Evolutionary conservation across 2,888 invertebrate genomes (phyloP).

Genomic region (Cataglyphis cursor): DNA sequence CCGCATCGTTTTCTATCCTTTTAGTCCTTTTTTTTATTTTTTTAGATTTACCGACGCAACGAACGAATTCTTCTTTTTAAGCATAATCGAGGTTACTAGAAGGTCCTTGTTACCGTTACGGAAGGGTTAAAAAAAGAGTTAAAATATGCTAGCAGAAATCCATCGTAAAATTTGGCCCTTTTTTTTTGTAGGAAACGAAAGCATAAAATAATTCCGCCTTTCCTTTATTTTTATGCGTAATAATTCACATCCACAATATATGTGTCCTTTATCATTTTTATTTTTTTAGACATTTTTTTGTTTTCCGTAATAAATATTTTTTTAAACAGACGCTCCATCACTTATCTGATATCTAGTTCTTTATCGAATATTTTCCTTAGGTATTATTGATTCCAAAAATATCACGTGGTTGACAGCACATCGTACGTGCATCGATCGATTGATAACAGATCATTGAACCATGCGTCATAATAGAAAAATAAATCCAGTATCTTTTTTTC

Average conservation of each 20-base stretch:
- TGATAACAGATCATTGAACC: slow-evolving; percentile 24
- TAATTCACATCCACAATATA: neutral
- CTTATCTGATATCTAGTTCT: neutral
- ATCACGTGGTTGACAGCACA: neutral
- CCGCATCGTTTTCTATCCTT: neutral
- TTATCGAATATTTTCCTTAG: slow-evolving; percentile 4
- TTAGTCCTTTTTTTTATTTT: slow-evolving; percentile 40
- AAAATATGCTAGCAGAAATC: neutral
- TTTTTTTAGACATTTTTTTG: neutral
- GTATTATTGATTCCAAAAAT: neutral
- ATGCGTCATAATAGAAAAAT: slow-evolving; percentile 14
- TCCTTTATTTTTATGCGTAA: neutral
- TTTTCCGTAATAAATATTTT: neutral
- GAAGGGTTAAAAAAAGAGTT: neutral
- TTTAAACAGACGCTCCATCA: neutral
- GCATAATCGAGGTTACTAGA: slow-evolving; percentile 62
- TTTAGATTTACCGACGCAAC: slow-evolving; percentile 41
- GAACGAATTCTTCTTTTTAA: slow-evolving; percentile 60
- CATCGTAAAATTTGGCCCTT: neutral
- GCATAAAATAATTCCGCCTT: neutral
- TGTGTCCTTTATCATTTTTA: neutral
- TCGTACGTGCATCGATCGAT: slow-evolving; percentile 1
- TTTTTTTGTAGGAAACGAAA: neutral
- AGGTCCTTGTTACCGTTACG: slow-evolving; percentile 38
- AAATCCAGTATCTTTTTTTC: neutral